Percentiles rank a stretch among this genome's conserved stretches.
These are phyloP conservation scores for Furnarius figulus DNA, from an alignment of 2,113 vertebrate species.

Conservation along the genomic window DNA sequence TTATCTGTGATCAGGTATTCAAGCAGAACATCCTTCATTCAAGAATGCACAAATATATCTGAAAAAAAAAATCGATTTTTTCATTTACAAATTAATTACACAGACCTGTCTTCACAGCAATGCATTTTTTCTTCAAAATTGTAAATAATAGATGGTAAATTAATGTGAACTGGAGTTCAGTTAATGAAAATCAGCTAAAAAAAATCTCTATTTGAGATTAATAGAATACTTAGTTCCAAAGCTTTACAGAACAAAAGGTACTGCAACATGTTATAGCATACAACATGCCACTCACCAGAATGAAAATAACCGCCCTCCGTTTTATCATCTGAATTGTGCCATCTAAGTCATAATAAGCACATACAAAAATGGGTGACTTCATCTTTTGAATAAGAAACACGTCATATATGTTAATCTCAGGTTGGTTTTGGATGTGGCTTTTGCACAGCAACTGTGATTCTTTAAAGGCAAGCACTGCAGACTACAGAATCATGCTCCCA, in stretches of 20 bases:
- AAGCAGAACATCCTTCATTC: neutral
- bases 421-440: neutral
- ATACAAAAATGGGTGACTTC: neutral
- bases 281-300: neutral
- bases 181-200: neutral
- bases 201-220: neutral
- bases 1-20: neutral
- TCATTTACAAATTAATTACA: neutral
- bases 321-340: neutral
- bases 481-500: neutral
- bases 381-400: neutral
- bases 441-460: neutral
- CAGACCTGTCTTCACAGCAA: neutral
- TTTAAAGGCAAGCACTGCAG: neutral
- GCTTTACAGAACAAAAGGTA: neutral
- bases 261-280: fast-evolving
- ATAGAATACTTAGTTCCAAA: neutral
- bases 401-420: neutral
- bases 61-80: neutral
- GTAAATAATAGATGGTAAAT: neutral
- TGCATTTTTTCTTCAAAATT: neutral
- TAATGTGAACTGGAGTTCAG: neutral
- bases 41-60: neutral
- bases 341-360: neutral
- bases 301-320: neutral